Percentiles rank a stretch among this genome's conserved stretches.
These are phyloP conservation scores for Fukomys damarensis DNA, from an alignment of 2,113 vertebrate genomes.

Conservation along the genomic window DNA sequence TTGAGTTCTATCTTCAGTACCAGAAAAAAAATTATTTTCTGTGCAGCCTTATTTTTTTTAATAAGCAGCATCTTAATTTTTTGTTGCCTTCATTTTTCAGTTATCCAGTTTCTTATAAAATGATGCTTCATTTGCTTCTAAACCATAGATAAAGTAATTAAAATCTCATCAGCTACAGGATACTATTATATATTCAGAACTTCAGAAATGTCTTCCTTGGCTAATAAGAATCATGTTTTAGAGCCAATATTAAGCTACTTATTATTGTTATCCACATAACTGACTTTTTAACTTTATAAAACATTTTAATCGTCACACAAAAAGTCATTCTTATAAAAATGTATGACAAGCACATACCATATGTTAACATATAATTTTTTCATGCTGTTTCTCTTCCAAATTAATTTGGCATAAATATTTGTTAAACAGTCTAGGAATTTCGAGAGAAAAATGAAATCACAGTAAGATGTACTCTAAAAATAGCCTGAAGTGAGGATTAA, in stretches of 20 bases:
- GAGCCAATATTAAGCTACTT: conserved; percentile 36
- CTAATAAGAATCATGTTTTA: conserved; percentile 15
- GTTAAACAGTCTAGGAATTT: conserved; percentile 66
- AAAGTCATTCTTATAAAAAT: conserved; percentile 37
- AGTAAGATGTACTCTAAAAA: conserved; percentile 57
- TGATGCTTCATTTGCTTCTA: neutral
- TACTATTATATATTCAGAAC: neutral
- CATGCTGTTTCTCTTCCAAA: conserved; percentile 21
- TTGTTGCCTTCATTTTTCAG: neutral
- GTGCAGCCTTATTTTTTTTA: neutral
- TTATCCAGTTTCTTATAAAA: neutral
- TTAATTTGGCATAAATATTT: conserved; percentile 64
- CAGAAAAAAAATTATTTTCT: neutral
- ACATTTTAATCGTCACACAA: neutral
- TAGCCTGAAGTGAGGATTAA: conserved; percentile 42
- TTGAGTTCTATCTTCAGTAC: neutral
- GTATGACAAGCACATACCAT: neutral
- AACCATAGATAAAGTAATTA: neutral
- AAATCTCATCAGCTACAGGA: neutral
- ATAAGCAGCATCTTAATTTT: neutral
- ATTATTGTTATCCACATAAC: neutral
- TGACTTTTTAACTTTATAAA: conserved; percentile 59
- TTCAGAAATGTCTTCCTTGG: neutral
- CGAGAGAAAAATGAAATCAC: conserved; percentile 70
- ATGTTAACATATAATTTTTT: conserved; percentile 44